Base-by-base conservation (phyloP, 2,797 vertebrate genomes). In the Craterocephalus amniculus region DNA sequence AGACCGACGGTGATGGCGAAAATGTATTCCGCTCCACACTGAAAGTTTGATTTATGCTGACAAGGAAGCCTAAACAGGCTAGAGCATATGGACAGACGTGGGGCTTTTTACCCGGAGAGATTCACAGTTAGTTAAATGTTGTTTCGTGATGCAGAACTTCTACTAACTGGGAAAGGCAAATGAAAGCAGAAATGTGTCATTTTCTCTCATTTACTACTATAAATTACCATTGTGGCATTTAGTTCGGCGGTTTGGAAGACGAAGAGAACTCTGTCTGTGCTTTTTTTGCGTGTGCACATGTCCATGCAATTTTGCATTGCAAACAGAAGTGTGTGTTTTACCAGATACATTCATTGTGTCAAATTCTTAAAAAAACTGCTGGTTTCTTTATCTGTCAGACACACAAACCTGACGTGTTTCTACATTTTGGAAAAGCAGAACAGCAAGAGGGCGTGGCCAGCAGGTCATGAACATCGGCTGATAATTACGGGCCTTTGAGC, bases 31-130 rank as follows among this genome's bases (percentile, higher is more conserved):
- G 6, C 74, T 56, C 62, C 78, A 67, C 81, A 78, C 81, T 83
- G 63, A 74, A 76, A 81, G 74, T 80, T 68, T 76, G 86, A 81
- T 79, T 62, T 80, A 75, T 72, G 52, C 69, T 80, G 76, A 85
- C 86, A 76, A 71, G 58, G 73, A 72, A 78, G 36, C 72, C 54
- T 69, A 60, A 70, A 68, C 65, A n/a, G 78, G 63, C 63, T 48
- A 0, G 29, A 63, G 72, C 69, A 72, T 52, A 58, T 59, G 69
- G 67, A 62, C 16, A 29, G 54, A 70, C 54, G 59, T 2, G 2
- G 43, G 54, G 43, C 34, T 57, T 52, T 74, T 74, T 63, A 36
- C 38, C 40, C 0, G 0, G 48, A 32, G 32, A 13, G 24, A 38
- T 43, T 67, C 32, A 24, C 43, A 38, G 31, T 73, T 57, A 60